A percentile compares a stretch with the other conserved stretches of the same genome.
These are phyloP conservation scores for Psilopsiagon aymara DNA, from an alignment of 2,113 vertebrate species.

Conservation along the genomic window DNA sequence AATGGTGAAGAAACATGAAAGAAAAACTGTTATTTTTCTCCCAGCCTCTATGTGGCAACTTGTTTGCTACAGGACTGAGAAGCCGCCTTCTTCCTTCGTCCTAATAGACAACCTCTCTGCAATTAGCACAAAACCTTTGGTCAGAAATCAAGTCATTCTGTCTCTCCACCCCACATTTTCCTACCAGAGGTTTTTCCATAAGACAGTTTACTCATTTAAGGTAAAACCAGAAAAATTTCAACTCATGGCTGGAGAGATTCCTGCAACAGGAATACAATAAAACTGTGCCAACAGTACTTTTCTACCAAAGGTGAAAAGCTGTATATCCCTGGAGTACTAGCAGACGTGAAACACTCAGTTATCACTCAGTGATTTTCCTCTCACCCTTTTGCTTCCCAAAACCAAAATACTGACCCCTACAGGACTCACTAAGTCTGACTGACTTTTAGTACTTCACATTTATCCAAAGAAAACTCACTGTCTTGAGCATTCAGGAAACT, in stretches of 20 bases:
- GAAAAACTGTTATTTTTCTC: neutral
- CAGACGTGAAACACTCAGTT: neutral
- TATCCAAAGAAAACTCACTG: neutral
- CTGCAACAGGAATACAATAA: neutral
- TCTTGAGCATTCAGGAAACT: neutral
- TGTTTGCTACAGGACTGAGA: neutral
- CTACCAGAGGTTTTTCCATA: no score
- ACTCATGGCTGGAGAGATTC: neutral
- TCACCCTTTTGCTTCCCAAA: neutral
- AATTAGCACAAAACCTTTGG: neutral
- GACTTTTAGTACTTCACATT: neutral
- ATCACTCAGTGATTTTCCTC: neutral
- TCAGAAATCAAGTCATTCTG: neutral
- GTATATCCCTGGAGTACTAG: neutral
- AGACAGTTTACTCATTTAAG: neutral
- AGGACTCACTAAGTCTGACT: neutral
- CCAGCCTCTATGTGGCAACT: neutral
- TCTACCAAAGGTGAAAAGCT: neutral
- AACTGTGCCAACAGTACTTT: neutral
- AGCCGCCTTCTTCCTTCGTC: neutral
- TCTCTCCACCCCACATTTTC: neutral
- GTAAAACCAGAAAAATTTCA: neutral
- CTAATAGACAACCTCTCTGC: rapidly evolving
- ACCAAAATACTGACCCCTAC: neutral
- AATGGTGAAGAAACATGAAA: neutral